These are phyloP conservation scores for Meleagris gallopavo DNA, from an alignment of 2,113 vertebrate genomes.

Conservation along the genomic window DNA sequence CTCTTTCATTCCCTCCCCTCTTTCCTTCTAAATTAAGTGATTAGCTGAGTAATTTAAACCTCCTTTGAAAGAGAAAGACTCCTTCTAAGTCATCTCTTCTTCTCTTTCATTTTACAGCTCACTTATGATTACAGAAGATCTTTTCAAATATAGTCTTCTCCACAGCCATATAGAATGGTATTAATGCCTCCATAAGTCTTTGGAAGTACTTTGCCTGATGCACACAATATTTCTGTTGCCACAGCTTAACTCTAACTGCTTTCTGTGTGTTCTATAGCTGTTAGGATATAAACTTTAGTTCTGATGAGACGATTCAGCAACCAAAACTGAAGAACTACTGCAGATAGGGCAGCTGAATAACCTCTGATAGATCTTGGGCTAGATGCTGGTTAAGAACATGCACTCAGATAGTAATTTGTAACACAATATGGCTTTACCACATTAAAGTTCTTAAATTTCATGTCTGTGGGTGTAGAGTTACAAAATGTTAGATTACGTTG, in stretches of 20 bases:
- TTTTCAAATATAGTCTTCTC: not conserved
- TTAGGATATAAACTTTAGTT: not conserved
- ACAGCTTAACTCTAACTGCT: not conserved
- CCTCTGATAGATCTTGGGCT: not conserved
- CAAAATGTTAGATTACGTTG: not conserved
- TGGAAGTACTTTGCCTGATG: not conserved
- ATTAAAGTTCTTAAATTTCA: not conserved
- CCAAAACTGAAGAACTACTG: not conserved
- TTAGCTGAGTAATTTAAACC: not conserved
- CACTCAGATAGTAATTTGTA: not conserved
- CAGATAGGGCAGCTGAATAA: not conserved
- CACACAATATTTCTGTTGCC: not conserved
- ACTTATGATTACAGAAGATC: not conserved
- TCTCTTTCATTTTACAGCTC: not conserved
- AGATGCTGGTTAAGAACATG: not conserved
- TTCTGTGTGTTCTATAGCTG: not conserved
- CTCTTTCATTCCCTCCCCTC: not conserved
- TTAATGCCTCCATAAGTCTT: not conserved
- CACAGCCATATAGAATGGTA: not conserved
- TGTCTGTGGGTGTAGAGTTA: not conserved
- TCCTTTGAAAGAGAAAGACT: not conserved
- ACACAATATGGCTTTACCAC: not conserved
- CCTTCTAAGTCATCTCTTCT: not conserved
- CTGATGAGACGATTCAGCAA: not conserved
- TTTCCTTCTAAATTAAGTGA: not conserved